Evolutionary conservation across 2,113 vertebrate species (phyloP).

Genomic region (Dasyornis broadbenti): DNA sequence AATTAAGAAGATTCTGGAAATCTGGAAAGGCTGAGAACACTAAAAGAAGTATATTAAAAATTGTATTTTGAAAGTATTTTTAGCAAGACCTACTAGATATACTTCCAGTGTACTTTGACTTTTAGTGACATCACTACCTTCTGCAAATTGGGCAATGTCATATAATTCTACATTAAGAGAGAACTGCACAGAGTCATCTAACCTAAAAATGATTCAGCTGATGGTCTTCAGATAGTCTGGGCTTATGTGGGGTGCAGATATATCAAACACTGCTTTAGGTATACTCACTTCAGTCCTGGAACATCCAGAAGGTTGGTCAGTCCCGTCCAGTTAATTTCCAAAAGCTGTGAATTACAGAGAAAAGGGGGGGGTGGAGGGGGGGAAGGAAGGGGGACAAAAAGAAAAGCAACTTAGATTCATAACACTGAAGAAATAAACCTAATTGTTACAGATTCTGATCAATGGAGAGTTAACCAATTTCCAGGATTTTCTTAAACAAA

Average conservation of each 20-base stretch:
- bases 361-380: fast-evolving
- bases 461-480: not conserved
- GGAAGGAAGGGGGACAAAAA: not conserved
- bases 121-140: not conserved
- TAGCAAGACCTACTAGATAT: not conserved
- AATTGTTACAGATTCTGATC: not conserved
- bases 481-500: not conserved
- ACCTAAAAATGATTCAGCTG: not conserved
- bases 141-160: not conserved
- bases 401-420: not conserved
- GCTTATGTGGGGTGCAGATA: not conserved
- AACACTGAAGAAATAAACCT: not conserved
- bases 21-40: not conserved
- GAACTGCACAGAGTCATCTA: not conserved
- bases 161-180: not conserved
- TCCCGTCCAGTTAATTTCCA: constrained; percentile 98
- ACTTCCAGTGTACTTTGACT: not conserved
- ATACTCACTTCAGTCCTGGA: constrained; percentile 93
- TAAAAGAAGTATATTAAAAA: not conserved
- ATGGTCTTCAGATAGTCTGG: not conserved
- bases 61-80: not conserved
- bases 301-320: constrained; percentile 96
- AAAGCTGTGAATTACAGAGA: constrained; percentile 73
- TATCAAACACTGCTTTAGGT: not conserved
- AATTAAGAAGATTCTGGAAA: not conserved